These are phyloP conservation scores for Leptosomus discolor DNA, from an alignment of 2,113 vertebrate species.

Conservation along the genomic window DNA sequence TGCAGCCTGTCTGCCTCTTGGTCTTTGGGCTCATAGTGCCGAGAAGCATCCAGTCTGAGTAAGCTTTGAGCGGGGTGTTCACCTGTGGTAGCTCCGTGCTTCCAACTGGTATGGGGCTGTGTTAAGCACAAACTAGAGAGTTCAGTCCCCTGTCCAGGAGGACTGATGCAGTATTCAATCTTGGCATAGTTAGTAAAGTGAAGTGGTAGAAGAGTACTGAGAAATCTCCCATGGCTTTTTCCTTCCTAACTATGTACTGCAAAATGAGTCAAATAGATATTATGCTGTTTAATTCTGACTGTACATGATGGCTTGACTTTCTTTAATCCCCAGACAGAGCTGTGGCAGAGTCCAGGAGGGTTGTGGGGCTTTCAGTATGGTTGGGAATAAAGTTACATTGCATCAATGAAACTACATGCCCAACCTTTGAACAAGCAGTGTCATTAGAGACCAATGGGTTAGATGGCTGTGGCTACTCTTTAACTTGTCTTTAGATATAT, in stretches of 20 bases:
- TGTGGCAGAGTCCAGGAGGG: background rate
- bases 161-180: background rate
- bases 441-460: background rate
- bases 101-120: background rate
- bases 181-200: background rate
- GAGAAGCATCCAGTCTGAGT: background rate
- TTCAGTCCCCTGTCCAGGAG: background rate
- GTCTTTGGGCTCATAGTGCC: background rate
- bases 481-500: background rate
- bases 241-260: accelerated
- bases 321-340: background rate
- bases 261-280: background rate
- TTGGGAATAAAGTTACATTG: background rate
- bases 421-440: background rate
- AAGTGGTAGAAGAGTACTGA: background rate
- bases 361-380: background rate
- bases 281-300: background rate
- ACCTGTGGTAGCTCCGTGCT: background rate
- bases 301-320: background rate
- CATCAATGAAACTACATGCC: background rate
- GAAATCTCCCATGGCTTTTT: background rate
- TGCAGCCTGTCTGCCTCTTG: background rate
- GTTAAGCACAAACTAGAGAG: background rate
- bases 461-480: constrained; percentile 1
- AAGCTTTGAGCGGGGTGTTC: background rate